A percentile compares a stretch with the other conserved stretches of the same genome.
phyloP scores from a whole-genome alignment of 2,797 vertebrate genomes.

The Harpagifer antarcticus region DNA sequence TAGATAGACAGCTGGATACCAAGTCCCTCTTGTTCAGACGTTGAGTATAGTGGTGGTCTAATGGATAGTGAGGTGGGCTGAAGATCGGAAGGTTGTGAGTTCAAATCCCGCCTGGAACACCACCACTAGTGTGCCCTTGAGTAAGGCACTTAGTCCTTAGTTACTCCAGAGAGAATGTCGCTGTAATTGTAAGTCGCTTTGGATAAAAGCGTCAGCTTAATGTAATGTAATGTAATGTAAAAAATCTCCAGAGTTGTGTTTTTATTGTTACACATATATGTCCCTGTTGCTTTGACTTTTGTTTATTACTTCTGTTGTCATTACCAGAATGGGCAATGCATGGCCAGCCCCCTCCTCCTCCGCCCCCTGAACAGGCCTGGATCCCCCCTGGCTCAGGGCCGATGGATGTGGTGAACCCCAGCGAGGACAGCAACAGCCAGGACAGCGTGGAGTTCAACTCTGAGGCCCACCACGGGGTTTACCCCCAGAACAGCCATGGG shows the following conservation, averaged over 20 bases:
- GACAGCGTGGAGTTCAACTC: conserved; percentile 97
- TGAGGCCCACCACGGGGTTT: conserved; percentile 93
- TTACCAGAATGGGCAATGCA: conserved; percentile 96
- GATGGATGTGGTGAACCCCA: conserved; percentile 96
- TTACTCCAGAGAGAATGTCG: too few relatives aligned
- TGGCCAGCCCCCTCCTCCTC: conserved; percentile 92
- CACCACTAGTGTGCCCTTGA: too few relatives aligned
- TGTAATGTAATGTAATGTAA: too few relatives aligned
- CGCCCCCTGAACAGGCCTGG: conserved; percentile 96
- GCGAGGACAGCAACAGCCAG: conserved; percentile 99
- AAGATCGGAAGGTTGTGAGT: too few relatives aligned
- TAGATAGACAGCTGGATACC: not conserved
- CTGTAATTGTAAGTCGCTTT: too few relatives aligned
- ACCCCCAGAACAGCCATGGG: conserved; percentile 98
- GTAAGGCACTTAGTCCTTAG: too few relatives aligned
- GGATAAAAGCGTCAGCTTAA: too few relatives aligned
- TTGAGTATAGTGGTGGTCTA: too few relatives aligned
- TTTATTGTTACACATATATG: not conserved
- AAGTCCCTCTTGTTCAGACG: not conserved
- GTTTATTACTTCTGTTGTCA: conserved; percentile 12
- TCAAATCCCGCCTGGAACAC: too few relatives aligned
- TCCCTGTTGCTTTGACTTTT: not conserved
- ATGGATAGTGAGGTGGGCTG: too few relatives aligned
- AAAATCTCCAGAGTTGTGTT: not conserved
- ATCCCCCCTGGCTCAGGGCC: conserved; percentile 93